These are phyloP conservation scores for Dissostichus mawsoni DNA, from an alignment of 2,113 vertebrate genomes.

Conservation along the genomic window DNA sequence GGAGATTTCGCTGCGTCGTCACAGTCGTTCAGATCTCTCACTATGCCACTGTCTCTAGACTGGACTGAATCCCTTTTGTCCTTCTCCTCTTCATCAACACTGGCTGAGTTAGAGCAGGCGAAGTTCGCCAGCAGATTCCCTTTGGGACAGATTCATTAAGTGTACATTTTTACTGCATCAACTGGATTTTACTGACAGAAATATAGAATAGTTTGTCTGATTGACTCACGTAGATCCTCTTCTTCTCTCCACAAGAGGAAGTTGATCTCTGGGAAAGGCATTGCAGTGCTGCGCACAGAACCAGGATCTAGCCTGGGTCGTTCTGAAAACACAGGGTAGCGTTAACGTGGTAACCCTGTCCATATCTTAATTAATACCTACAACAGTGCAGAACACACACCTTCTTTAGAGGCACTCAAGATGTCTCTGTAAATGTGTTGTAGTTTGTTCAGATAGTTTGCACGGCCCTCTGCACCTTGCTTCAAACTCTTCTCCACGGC, in stretches of 20 bases:
- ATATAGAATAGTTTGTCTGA: background rate
- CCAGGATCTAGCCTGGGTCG: background rate
- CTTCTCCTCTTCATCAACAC: conserved; percentile 30
- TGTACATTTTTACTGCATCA: background rate
- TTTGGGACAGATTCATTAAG: conserved; percentile 54
- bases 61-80: conserved; percentile 69
- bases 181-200: background rate
- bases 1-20: conserved; percentile 7
- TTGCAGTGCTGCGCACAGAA: conserved; percentile 39
- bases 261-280: conserved; percentile 87
- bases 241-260: conserved; percentile 89
- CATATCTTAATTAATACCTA: background rate
- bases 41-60: conserved; percentile 87
- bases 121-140: conserved; percentile 88
- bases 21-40: conserved; percentile 77
- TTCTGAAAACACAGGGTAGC: conserved; percentile 12
- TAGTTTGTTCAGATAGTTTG: conserved; percentile 52
- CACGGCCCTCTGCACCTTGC: conserved; percentile 28
- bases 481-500: conserved; percentile 61
- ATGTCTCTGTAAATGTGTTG: conserved; percentile 64
- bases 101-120: conserved; percentile 20
- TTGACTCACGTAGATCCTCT: conserved; percentile 87
- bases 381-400: conserved; percentile 20
- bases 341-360: background rate
- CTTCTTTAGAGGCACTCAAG: conserved; percentile 39